Conservation (phyloP, 2,888 invertebrate species). For the Phyllotreta striolata region DNA sequence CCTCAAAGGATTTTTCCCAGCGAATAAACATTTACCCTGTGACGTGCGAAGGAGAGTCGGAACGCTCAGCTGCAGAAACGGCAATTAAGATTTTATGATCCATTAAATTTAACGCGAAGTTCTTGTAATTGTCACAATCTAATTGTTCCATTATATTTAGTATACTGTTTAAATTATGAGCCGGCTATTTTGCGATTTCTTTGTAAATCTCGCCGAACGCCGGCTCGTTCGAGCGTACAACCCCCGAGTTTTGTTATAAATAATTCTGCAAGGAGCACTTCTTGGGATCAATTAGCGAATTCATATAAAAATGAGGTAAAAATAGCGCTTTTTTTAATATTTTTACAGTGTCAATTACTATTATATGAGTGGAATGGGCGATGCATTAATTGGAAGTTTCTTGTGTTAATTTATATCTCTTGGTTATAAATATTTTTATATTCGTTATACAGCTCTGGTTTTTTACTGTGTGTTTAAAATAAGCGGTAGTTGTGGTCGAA, state of each 20-base stretch:
- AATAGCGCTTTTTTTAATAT: too few relatives aligned
- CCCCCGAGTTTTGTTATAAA: constrained; percentile 2
- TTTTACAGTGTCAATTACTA: too few relatives aligned
- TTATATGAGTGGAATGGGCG: too few relatives aligned
- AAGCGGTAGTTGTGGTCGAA: too few relatives aligned
- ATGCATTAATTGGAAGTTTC: too few relatives aligned
- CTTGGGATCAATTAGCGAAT: too few relatives aligned
- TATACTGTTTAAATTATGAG: constrained; percentile 15
- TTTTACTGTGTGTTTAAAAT: too few relatives aligned
- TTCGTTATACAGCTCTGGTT: too few relatives aligned
- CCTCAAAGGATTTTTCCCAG: not conserved
- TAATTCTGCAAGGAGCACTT: not conserved
- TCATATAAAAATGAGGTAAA: too few relatives aligned
- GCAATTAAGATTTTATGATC: constrained; percentile 17
- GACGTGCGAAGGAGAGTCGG: not conserved
- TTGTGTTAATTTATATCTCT: too few relatives aligned
- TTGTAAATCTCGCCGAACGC: not conserved
- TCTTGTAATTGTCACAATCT: constrained; percentile 19
- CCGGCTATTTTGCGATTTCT: constrained; percentile 2
- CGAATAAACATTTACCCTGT: constrained; percentile 7
- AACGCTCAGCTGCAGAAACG: constrained; percentile 17
- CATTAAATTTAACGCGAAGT: constrained; percentile 16
- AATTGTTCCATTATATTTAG: constrained; percentile 17
- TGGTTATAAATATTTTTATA: too few relatives aligned
- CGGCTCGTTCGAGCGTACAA: not conserved